phyloP scores from a whole-genome alignment of 2,888 invertebrate genomes.

The Eupithecia abbreviata region DNA sequence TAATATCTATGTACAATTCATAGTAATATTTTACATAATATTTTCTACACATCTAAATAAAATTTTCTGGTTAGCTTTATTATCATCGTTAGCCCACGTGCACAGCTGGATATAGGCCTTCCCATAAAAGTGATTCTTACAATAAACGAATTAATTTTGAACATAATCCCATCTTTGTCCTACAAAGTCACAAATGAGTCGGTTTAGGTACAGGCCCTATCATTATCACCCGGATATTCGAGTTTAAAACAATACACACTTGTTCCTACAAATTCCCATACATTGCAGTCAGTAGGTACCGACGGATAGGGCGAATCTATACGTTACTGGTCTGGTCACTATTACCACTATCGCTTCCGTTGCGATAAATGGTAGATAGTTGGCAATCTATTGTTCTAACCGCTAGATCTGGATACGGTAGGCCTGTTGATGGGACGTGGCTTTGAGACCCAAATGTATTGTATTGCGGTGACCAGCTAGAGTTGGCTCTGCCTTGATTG shows the following conservation, averaged over 20 bases:
- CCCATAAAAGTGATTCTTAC: neutral
- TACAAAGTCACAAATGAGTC: conserved; percentile 45
- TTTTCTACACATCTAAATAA: neutral
- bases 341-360: conserved; percentile 80
- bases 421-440: conserved; percentile 33
- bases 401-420: conserved; percentile 40
- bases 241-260: conserved; percentile 44
- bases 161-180: conserved; percentile 30
- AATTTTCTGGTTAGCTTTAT: neutral
- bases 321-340: conserved; percentile 71
- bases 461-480: neutral
- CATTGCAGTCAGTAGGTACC: conserved; percentile 41
- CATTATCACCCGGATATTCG: conserved; percentile 36
- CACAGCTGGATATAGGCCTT: too few relatives aligned
- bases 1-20: neutral
- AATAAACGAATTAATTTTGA: neutral
- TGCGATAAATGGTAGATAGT: conserved; percentile 66
- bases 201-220: conserved; percentile 33
- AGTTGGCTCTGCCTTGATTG: neutral
- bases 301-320: conserved; percentile 67
- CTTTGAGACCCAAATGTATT: conserved; percentile 26
- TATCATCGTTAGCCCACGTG: too few relatives aligned
- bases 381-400: conserved; percentile 74
- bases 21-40: neutral
- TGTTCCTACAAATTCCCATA: conserved; percentile 65